A percentile compares a stretch with the other conserved stretches of the same genome.
Evolutionary conservation across 1,140 invertebrate species (phyloP).

Genomic region (Euglossa dilemma): DNA sequence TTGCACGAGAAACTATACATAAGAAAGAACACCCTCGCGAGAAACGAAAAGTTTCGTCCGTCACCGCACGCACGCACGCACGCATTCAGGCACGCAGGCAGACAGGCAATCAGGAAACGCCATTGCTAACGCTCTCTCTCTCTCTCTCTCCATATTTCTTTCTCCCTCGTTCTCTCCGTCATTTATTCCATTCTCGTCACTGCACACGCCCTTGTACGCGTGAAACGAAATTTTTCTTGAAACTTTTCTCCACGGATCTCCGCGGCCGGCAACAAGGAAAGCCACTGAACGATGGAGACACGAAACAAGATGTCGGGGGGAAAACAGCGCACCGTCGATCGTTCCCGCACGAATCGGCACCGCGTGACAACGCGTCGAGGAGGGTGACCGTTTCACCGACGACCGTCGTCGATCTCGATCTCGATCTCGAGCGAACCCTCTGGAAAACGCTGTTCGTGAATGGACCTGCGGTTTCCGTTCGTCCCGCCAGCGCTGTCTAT

Average conservation of each 20-base stretch:
- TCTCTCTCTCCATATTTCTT: too few relatives aligned
- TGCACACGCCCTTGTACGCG: constrained; percentile 27
- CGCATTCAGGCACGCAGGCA: constrained; percentile 14
- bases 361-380: background rate
- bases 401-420: background rate
- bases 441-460: background rate
- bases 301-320: constrained; percentile 26
- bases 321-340: constrained; percentile 22
- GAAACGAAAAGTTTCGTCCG: constrained; percentile 35
- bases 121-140: background rate
- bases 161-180: constrained; percentile 11
- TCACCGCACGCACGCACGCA: constrained; percentile 25
- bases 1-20: constrained; percentile 55
- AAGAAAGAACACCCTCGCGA: constrained; percentile 60
- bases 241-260: constrained; percentile 65
- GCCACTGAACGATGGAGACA: constrained; percentile 43
- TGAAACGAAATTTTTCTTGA: constrained; percentile 71
- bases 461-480: constrained; percentile 4
- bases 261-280: constrained; percentile 41
- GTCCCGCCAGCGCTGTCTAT: background rate
- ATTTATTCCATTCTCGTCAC: background rate
- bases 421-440: background rate
- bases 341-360: background rate
- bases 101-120: constrained; percentile 38
- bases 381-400: background rate